phyloP scores from a whole-genome alignment of 2,888 invertebrate genomes.

The Empis livida region DNA sequence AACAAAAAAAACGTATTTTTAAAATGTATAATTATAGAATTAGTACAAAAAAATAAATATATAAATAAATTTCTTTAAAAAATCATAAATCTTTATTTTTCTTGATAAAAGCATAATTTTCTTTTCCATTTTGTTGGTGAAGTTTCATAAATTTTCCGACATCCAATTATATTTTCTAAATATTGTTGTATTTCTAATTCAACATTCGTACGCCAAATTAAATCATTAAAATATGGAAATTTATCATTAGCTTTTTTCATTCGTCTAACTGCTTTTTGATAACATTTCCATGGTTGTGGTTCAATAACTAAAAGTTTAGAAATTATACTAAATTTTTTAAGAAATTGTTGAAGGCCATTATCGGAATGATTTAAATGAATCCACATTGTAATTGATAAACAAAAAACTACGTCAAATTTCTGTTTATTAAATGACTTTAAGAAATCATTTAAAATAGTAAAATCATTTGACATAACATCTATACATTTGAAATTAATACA shows the following conservation, averaged over 20 bases:
- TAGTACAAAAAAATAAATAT: too few relatives aligned
- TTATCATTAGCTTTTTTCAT: conserved; percentile 44
- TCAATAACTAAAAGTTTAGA: conserved; percentile 55
- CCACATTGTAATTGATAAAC: conserved; percentile 84
- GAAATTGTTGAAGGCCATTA: conserved; percentile 49
- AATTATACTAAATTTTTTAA: conserved; percentile 41
- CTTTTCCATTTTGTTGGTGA: conserved; percentile 54
- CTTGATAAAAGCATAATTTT: conserved; percentile 49
- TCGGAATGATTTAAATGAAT: conserved; percentile 78
- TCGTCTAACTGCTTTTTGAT: conserved; percentile 59
- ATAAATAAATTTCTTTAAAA: too few relatives aligned
- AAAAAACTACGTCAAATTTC: conserved; percentile 56
- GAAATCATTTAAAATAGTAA: conserved; percentile 36
- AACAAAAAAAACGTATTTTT: too few relatives aligned
- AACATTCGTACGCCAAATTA: conserved; percentile 49
- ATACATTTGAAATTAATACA: conserved; percentile 43
- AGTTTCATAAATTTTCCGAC: conserved; percentile 45
- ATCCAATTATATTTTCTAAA: conserved; percentile 36
- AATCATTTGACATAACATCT: conserved; percentile 45
- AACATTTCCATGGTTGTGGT: conserved; percentile 79
- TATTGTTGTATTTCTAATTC: conserved; percentile 47
- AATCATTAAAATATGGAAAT: conserved; percentile 45
- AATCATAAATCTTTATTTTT: background rate
- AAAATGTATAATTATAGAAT: too few relatives aligned
- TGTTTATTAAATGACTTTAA: conserved; percentile 33